Conservation (phyloP, 1,140 invertebrate genomes). For the Polypedilum vanderplanki region DNA sequence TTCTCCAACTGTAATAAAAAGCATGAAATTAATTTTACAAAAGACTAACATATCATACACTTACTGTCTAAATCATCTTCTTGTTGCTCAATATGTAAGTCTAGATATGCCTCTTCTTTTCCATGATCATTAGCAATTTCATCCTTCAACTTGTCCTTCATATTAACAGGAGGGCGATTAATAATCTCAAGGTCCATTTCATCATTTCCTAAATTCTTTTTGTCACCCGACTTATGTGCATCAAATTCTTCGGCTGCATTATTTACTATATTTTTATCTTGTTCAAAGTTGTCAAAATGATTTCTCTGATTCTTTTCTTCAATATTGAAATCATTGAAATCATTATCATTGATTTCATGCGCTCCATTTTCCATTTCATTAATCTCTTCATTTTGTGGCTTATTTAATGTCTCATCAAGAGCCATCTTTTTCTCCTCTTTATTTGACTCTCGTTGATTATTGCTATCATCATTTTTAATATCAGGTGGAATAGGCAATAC, state of each 20-base stretch:
- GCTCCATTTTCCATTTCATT: conserved; percentile 38
- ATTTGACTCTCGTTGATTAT: conserved; percentile 36
- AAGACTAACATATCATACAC: no score
- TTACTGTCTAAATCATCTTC: conserved; percentile 40
- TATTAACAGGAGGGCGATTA: background rate
- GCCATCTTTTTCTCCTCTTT: conserved; percentile 38
- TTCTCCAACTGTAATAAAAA: conserved; percentile 33
- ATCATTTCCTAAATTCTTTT: conserved; percentile 21
- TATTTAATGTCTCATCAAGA: conserved; percentile 37
- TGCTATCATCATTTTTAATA: conserved; percentile 33
- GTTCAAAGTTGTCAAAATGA: conserved; percentile 32
- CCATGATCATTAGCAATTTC: conserved; percentile 42
- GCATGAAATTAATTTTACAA: no score
- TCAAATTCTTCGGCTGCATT: conserved; percentile 37
- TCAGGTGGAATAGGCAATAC: conserved; percentile 41
- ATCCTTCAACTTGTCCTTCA: conserved; percentile 40
- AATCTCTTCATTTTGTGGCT: conserved; percentile 31
- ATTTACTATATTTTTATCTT: conserved; percentile 34
- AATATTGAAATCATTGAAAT: conserved; percentile 33
- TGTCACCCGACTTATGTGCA: conserved; percentile 38
- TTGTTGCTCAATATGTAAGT: conserved; percentile 37
- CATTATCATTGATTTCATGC: conserved; percentile 40
- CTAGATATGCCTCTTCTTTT: conserved; percentile 38
- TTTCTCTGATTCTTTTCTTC: conserved; percentile 35
- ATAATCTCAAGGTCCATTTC: conserved; percentile 10